Evolutionary conservation across 2,113 vertebrate genomes (phyloP).

Genomic region (Sus scrofa): DNA sequence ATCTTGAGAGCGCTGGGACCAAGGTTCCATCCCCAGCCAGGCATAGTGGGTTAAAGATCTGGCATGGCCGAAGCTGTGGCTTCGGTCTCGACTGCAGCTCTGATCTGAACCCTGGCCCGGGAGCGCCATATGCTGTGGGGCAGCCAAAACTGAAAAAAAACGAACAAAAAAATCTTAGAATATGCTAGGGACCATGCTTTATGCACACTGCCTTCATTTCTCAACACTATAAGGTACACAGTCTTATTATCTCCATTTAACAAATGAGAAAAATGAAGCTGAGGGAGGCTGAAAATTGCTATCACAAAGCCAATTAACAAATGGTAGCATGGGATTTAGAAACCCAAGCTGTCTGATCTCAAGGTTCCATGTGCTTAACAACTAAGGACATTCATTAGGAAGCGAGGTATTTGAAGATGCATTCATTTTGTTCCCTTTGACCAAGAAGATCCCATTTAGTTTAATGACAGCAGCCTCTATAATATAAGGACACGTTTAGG

Average conservation of each 20-base stretch:
- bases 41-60: no score
- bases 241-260: neutral
- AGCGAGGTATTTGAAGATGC: slow-evolving; percentile 11
- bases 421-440: slow-evolving; percentile 52
- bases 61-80: no score
- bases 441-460: slow-evolving; percentile 22
- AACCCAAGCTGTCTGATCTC: neutral
- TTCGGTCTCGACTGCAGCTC: no score
- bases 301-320: neutral
- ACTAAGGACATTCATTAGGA: slow-evolving; percentile 15
- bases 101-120: no score
- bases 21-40: no score
- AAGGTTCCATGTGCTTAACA: neutral
- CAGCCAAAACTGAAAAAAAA: no score
- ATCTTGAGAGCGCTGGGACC: no score
- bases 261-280: neutral
- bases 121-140: no score
- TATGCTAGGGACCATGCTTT: neutral
- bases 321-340: neutral
- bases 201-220: neutral
- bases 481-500: neutral
- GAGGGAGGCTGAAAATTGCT: neutral
- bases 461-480: neutral
- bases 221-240: no score
- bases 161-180: no score